Evolutionary conservation across 2,888 invertebrate species (phyloP).

Genomic region (Eupithecia exiguata): DNA sequence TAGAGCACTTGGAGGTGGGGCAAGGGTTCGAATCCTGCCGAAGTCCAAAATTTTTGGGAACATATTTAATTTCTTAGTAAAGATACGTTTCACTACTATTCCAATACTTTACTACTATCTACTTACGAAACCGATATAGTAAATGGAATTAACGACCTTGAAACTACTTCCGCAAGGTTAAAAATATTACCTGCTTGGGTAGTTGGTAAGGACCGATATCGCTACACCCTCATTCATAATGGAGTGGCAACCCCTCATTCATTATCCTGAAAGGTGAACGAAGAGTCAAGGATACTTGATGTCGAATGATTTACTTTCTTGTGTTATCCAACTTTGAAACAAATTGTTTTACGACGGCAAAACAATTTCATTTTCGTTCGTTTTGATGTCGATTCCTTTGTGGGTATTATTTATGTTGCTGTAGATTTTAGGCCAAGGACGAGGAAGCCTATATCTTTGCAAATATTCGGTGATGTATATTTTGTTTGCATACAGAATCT

Average conservation of each 20-base stretch:
- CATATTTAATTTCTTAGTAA: too few species aligned
- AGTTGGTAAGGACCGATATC: slow-evolving; percentile 1
- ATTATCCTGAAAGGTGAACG: slow-evolving; percentile 18
- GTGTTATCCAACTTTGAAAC: not conserved
- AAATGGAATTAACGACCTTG: not conserved
- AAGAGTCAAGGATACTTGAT: slow-evolving; percentile 14
- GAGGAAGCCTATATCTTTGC: not conserved
- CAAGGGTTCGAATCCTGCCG: too few species aligned
- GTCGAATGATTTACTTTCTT: slow-evolving; percentile 11
- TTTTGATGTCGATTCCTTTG: slow-evolving; percentile 9
- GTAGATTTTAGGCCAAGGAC: slow-evolving; percentile 15
- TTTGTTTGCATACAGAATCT: not conserved
- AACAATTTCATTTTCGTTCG: slow-evolving; percentile 2
- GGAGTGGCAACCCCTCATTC: slow-evolving; percentile 14
- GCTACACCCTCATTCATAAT: slow-evolving; percentile 16
- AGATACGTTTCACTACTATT: not conserved
- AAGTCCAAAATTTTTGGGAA: too few species aligned
- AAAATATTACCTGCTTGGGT: slow-evolving; percentile 4
- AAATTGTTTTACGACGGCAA: not conserved
- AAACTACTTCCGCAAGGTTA: slow-evolving; percentile 9
- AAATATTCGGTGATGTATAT: not conserved
- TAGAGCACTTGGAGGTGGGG: too few species aligned
- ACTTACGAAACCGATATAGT: not conserved
- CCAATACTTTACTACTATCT: not conserved
- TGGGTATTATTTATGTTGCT: slow-evolving; percentile 15